These are phyloP conservation scores for Cloeon dipterum DNA, from an alignment of 2,888 invertebrate species.

Conservation along the genomic window DNA sequence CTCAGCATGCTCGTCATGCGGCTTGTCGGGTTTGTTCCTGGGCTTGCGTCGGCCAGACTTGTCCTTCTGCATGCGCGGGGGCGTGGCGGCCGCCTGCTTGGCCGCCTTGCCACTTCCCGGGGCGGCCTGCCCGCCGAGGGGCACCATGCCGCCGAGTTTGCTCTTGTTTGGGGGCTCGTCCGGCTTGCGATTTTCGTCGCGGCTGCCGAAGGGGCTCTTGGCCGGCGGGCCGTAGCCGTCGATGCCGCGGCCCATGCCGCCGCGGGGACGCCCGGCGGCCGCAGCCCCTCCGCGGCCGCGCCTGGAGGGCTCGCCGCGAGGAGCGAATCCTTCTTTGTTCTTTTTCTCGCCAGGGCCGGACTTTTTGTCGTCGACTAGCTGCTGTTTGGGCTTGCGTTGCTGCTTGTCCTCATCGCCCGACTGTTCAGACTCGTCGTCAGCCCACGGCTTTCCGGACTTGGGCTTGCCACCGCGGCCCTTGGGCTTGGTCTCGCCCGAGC, in stretches of 20 bases:
- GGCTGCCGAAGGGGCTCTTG: conserved; percentile 43
- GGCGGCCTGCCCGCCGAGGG: not conserved
- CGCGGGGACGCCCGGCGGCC: conserved; percentile 12
- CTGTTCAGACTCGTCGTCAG: conserved; percentile 2
- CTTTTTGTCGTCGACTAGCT: too few relatives aligned
- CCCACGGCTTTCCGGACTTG: too few relatives aligned
- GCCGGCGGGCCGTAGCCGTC: conserved; percentile 61
- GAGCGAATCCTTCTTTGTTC: conserved; percentile 49
- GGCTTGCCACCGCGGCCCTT: conserved; percentile 12
- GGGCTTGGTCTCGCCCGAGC: too few relatives aligned
- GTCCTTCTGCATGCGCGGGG: conserved; percentile 8
- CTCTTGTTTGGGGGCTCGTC: not conserved
- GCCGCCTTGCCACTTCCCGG: too few relatives aligned
- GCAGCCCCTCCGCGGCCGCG: conserved; percentile 45
- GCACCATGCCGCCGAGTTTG: conserved; percentile 10
- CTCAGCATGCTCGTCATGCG: conserved; percentile 2
- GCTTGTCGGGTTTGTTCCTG: conserved; percentile 14
- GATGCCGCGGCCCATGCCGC: conserved; percentile 28
- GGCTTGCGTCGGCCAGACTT: conserved; percentile 26
- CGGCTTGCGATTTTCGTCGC: conserved; percentile 14
- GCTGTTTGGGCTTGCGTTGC: conserved; percentile 11
- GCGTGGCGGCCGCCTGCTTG: conserved; percentile 5
- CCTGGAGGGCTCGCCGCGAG: conserved; percentile 71
- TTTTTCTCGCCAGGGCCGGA: too few relatives aligned
- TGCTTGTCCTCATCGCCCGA: conserved; percentile 9